phyloP scores from a whole-genome alignment of 2,113 vertebrate genomes.

The Okapia johnstoni region DNA sequence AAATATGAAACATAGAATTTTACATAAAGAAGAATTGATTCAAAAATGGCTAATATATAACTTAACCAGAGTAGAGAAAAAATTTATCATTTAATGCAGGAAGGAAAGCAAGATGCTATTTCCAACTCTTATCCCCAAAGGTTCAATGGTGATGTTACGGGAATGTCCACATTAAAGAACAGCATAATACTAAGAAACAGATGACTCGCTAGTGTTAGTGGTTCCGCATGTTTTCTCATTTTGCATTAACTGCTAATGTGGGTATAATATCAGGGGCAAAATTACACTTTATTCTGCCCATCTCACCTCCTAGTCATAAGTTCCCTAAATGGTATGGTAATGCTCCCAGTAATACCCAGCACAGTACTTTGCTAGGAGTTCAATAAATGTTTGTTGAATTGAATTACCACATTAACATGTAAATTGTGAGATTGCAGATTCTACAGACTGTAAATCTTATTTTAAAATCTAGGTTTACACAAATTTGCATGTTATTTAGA shows the following conservation, averaged over 20 bases:
- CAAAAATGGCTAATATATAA: not conserved
- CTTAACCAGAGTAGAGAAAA: not conserved
- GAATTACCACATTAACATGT: constrained; percentile 60
- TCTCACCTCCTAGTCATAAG: not conserved
- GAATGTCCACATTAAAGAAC: not conserved
- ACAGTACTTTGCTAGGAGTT: constrained; percentile 25
- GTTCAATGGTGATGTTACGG: not conserved
- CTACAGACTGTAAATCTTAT: constrained; percentile 58
- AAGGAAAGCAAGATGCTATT: not conserved
- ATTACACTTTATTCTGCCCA: not conserved
- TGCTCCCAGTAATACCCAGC: not conserved
- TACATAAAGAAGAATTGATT: not conserved
- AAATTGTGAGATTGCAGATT: constrained; percentile 52
- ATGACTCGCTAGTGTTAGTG: not conserved
- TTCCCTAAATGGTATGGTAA: not conserved
- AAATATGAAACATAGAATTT: not conserved
- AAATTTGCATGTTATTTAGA: constrained; percentile 59
- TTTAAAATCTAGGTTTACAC: constrained; percentile 62
- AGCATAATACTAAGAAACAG: not conserved
- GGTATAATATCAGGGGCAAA: not conserved
- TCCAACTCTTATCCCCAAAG: not conserved
- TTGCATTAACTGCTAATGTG: not conserved
- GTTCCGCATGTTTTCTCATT: not conserved
- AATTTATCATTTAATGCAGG: not conserved
- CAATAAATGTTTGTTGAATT: constrained; percentile 62